Base-by-base conservation (phyloP, 2,888 invertebrate species). In the Netelia inedita region DNA sequence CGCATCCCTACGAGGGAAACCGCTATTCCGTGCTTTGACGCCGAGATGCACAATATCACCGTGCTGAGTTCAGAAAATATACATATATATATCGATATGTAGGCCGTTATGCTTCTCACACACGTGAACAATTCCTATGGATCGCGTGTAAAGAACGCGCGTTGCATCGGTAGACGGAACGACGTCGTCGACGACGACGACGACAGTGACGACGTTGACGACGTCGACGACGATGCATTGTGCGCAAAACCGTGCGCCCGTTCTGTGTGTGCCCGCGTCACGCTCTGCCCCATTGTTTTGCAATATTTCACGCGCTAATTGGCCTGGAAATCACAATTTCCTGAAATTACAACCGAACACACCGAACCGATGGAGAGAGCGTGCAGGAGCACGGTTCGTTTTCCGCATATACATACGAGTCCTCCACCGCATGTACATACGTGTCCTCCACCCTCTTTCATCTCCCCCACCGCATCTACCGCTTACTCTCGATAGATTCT, bases 251-350 rank as follows among this genome's bases (percentile, higher is more conserved):
- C 57, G 82, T 61, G 69, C 66, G 61, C 76, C 69, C 74, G 74
- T 83, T 6, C 35, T 59, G 78, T 21, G 63, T 90, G 89, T 88
- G 55, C 85, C 74, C 86, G 87, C 89, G 88, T 89, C 91, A 89
- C 89, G 88, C 88, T 81, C 71, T 78, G 82, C 76, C 35, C 86
- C 88, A 90, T 91, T 92, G 90, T 91, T 92, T 91, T 88, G 88
- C 88, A 88, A 91, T 90, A 92, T 91, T 91, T 90, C 88, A 88
- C 88, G 88, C 89, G 85, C 91, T 92, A 92, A 92, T 92, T 92
- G 91, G 91, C 87, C 88, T 88, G 91, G 88, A 90, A 91, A 92
- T 92, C 88, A 87, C 89, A 87, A 89, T 91, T 89, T 89, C 88
- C 88, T 88, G 88, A 88, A 90, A 91, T 90, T 91, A 89, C 89